phyloP scores from a whole-genome alignment of 2,888 invertebrate species.

The Conistra vaccinii region DNA sequence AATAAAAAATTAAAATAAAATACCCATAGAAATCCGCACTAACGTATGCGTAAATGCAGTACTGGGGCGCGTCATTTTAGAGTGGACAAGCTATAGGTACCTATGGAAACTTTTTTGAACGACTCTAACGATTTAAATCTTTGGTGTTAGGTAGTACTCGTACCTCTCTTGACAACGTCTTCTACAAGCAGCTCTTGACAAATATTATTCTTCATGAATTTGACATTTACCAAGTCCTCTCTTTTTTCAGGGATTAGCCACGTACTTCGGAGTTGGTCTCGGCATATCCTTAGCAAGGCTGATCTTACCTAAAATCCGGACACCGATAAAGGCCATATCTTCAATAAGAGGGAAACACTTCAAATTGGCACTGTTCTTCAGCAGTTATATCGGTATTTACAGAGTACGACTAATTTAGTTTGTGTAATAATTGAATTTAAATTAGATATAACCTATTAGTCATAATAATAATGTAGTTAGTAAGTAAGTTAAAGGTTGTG shows the following conservation, averaged over 20 bases:
- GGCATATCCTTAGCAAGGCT: conserved; percentile 81
- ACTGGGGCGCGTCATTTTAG: too few relatives aligned
- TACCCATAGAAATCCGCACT: too few relatives aligned
- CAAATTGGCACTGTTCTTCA: conserved; percentile 85
- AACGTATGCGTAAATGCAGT: too few relatives aligned
- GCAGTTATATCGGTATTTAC: conserved; percentile 90
- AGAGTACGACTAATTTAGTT: conserved; percentile 84
- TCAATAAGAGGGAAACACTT: conserved; percentile 82
- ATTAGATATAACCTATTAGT: too few relatives aligned
- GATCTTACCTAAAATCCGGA: conserved; percentile 78
- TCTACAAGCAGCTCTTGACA: not conserved
- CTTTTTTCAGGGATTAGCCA: conserved; percentile 77
- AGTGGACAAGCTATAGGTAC: too few relatives aligned
- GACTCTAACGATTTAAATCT: not conserved
- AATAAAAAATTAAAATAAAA: too few relatives aligned
- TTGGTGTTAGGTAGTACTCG: too few relatives aligned
- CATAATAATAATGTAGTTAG: too few relatives aligned
- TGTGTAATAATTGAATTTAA: conserved; percentile 33
- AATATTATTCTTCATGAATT: not conserved
- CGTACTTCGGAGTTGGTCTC: conserved; percentile 83
- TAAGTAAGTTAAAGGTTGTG: too few relatives aligned
- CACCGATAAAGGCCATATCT: conserved; percentile 81
- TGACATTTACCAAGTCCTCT: not conserved
- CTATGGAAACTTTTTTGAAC: not conserved
- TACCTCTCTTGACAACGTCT: not conserved